Evolutionary conservation across 2,797 vertebrate genomes (phyloP).

Genomic region (Carcharodon carcharias): DNA sequence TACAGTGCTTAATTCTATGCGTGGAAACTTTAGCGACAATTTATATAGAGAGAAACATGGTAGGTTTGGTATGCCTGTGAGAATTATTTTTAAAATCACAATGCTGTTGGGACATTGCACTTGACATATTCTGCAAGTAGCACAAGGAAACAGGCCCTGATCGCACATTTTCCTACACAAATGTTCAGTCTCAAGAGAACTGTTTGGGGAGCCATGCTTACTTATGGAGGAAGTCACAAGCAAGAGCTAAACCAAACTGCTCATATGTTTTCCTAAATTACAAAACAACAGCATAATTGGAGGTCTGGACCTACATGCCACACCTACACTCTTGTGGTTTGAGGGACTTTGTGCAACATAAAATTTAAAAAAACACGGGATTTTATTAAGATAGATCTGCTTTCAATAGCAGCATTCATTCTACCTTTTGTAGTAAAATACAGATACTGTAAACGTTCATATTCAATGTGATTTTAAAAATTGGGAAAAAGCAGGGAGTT

Average conservation of each 20-base stretch:
- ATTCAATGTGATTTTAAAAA: not conserved
- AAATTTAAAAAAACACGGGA: not conserved
- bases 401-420: not conserved
- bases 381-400: not conserved
- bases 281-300: not conserved
- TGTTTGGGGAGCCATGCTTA: not conserved
- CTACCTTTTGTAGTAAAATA: not conserved
- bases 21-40: not conserved
- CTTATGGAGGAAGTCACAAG: not conserved
- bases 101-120: not conserved
- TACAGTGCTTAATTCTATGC: not conserved
- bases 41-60: not conserved
- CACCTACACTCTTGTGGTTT: not conserved
- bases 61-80: not conserved
- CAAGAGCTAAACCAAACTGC: not conserved
- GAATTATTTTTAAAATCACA: not conserved
- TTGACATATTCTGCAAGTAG: not conserved
- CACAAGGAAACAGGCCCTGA: not conserved
- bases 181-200: not conserved
- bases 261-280: not conserved
- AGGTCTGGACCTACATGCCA: not conserved
- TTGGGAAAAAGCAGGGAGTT: not conserved
- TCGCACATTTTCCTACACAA: not conserved
- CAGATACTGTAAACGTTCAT: not conserved
- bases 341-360: too few relatives aligned